phyloP scores from a whole-genome alignment of 1,140 invertebrate genomes.

The Mylabris phalerata region DNA sequence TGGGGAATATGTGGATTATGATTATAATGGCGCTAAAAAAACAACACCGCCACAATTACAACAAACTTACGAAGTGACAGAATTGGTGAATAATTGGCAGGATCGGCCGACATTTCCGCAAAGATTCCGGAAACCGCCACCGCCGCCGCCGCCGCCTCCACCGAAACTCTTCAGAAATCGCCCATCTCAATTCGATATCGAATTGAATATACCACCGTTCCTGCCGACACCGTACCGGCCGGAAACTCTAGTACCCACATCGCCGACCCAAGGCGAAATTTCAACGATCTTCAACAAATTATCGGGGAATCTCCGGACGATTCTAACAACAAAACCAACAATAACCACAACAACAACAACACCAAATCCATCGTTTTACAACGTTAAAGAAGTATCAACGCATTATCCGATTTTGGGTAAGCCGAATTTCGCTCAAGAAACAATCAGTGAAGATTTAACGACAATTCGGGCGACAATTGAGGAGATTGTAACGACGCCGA shows the following conservation, averaged over 20 bases:
- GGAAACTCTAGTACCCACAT: slow-evolving; percentile 29
- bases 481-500: slow-evolving; percentile 20
- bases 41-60: slow-evolving; percentile 21
- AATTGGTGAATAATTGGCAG: slow-evolving; percentile 32
- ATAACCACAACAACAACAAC: slow-evolving; percentile 18
- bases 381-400: slow-evolving; percentile 40
- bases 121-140: neutral
- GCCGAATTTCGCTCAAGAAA: slow-evolving; percentile 16
- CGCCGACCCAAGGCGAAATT: slow-evolving; percentile 36
- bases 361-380: slow-evolving; percentile 31
- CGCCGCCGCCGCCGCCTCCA: slow-evolving; percentile 11
- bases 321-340: slow-evolving; percentile 16
- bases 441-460: slow-evolving; percentile 21
- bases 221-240: slow-evolving; percentile 40
- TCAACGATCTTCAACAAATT: slow-evolving; percentile 36
- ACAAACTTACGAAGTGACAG: slow-evolving; percentile 37
- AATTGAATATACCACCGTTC: slow-evolving; percentile 29
- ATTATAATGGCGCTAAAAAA: slow-evolving; percentile 18
- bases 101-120: slow-evolving; percentile 10
- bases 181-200: slow-evolving; percentile 13
- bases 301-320: slow-evolving; percentile 8
- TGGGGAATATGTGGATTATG: slow-evolving; percentile 22
- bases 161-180: slow-evolving; percentile 14
- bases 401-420: slow-evolving; percentile 39
- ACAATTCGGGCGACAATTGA: slow-evolving; percentile 6